phyloP scores from a whole-genome alignment of 2,797 vertebrate genomes.

The Buceros bicornis region DNA sequence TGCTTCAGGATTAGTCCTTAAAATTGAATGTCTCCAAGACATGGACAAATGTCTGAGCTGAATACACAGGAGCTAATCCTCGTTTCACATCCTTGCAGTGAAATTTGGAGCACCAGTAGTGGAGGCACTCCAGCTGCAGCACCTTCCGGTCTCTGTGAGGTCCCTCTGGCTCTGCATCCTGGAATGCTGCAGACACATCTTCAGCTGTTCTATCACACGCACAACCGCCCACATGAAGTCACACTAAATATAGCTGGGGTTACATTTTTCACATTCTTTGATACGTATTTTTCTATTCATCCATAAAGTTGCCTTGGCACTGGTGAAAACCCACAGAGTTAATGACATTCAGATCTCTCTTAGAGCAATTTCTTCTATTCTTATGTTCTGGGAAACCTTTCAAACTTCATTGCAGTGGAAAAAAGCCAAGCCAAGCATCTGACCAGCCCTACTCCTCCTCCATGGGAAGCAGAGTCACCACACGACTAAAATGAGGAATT shows the following conservation, averaged over 20 bases:
- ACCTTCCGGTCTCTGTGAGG: background rate
- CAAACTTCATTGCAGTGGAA: background rate
- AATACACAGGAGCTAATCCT: background rate
- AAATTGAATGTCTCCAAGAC: background rate
- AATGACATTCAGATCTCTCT: background rate
- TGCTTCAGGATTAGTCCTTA: background rate
- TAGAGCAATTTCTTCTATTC: background rate
- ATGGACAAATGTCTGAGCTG: background rate
- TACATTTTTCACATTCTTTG: background rate
- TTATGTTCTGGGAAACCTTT: background rate
- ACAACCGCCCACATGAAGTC: background rate
- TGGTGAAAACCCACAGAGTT: background rate
- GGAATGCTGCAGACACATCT: background rate
- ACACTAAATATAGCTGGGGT: background rate
- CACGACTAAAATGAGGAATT: background rate
- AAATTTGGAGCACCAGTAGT: background rate
- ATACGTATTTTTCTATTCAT: background rate
- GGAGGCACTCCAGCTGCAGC: background rate
- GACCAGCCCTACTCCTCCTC: background rate
- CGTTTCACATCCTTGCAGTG: background rate
- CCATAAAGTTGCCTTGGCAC: background rate
- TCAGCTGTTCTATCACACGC: background rate
- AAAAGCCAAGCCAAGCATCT: background rate
- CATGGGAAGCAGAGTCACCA: background rate
- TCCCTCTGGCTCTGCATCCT: background rate